Percentiles rank a stretch among this genome's conserved stretches.
phyloP scores from a whole-genome alignment of 2,888 invertebrate species.

The Chymomyza fuscimana region DNA sequence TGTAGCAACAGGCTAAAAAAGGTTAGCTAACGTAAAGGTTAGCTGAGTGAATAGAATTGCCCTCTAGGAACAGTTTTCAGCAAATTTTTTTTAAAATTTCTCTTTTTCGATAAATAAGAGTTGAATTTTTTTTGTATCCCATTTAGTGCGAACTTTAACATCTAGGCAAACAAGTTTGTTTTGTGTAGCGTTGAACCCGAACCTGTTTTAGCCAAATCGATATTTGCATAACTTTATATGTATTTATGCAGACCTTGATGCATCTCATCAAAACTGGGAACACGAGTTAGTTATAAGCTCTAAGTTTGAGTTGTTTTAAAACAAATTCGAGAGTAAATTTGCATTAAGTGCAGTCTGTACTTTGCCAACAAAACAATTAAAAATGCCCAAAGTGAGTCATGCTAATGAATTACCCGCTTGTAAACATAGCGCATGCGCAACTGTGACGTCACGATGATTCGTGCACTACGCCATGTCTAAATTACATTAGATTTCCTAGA shows the following conservation, averaged over 20 bases:
- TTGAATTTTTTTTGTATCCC: no score
- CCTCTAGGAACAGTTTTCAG: no score
- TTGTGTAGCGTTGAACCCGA: not conserved
- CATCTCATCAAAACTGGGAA: not conserved
- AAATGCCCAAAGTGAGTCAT: conserved; percentile 28
- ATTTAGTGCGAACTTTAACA: no score
- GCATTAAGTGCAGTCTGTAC: conserved; percentile 6
- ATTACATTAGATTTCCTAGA: conserved; percentile 12
- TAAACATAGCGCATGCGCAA: conserved; percentile 31
- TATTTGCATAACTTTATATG: not conserved
- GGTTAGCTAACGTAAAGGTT: no score
- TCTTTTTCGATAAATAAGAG: no score
- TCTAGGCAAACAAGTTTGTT: no score
- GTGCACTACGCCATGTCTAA: not conserved
- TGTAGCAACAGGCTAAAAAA: no score
- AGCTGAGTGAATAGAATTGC: no score
- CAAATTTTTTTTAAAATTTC: no score
- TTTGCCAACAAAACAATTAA: conserved; percentile 10
- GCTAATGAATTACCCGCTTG: not conserved
- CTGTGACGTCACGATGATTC: conserved; percentile 37
- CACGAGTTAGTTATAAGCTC: not conserved
- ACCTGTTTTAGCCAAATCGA: not conserved
- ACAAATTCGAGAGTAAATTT: conserved; percentile 7
- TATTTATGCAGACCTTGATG: not conserved
- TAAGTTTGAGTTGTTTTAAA: conserved; percentile 9